Conservation (phyloP, 2,113 vertebrate species). For the Chiloscyllium plagiosum region DNA sequence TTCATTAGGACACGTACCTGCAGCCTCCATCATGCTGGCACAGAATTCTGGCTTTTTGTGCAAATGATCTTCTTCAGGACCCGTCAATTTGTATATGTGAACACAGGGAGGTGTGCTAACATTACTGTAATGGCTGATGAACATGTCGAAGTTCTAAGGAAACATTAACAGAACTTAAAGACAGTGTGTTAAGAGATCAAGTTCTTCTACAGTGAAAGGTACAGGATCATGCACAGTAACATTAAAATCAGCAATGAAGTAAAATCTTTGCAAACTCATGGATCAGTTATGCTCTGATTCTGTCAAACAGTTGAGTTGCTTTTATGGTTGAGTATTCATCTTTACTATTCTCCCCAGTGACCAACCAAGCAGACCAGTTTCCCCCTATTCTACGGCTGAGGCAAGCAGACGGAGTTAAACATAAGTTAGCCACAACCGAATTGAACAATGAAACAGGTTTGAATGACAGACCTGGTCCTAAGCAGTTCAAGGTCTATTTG, state of each 20-base stretch:
- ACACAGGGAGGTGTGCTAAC: conserved; percentile 88
- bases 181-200: not conserved
- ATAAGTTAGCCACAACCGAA: not conserved
- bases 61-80: conserved; percentile 68
- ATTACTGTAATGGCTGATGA: conserved; percentile 94
- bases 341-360: not conserved
- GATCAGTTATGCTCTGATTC: not conserved
- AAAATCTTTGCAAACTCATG: not conserved
- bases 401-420: not conserved
- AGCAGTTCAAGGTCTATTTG: not conserved
- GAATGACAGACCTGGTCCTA: not conserved
- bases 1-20: conserved; percentile 62
- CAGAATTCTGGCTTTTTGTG: conserved; percentile 86
- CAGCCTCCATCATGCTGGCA: conserved; percentile 97
- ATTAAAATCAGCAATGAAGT: not conserved
- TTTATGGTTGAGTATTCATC: not conserved
- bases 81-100: conserved; percentile 85
- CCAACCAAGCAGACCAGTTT: not conserved
- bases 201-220: not conserved
- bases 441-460: not conserved
- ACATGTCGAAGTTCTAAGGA: conserved; percentile 89
- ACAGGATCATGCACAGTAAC: not conserved
- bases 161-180: not conserved
- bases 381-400: not conserved
- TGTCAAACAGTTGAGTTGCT: not conserved